These are phyloP conservation scores for Calycopis cecrops DNA, from an alignment of 1,140 invertebrate species.

Conservation along the genomic window DNA sequence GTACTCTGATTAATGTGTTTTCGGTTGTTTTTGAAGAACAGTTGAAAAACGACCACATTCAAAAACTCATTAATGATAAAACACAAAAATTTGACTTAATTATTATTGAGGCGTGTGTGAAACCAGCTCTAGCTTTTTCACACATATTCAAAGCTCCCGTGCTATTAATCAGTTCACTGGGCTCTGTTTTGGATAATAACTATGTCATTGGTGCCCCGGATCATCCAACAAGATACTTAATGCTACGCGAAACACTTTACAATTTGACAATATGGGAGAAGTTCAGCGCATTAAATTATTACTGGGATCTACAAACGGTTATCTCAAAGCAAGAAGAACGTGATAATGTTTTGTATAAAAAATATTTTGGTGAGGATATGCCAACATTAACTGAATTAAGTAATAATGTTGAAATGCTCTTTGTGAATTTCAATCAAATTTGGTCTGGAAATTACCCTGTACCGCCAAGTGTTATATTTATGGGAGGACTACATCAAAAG, in stretches of 20 bases:
- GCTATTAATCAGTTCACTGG: slow-evolving; percentile 36
- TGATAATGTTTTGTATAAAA: slow-evolving; percentile 47
- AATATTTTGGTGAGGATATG: slow-evolving; percentile 48
- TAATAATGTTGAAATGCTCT: slow-evolving; percentile 32
- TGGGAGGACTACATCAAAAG: slow-evolving; percentile 66
- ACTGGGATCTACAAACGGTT: slow-evolving; percentile 3
- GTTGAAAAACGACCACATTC: slow-evolving; percentile 24
- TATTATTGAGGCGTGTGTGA: slow-evolving; percentile 29
- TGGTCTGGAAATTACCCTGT: slow-evolving; percentile 65
- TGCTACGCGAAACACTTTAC: slow-evolving; percentile 27
- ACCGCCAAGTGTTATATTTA: slow-evolving; percentile 74
- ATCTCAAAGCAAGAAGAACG: slow-evolving; percentile 12
- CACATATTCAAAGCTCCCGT: slow-evolving; percentile 33
- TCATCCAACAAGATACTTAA: slow-evolving; percentile 34
- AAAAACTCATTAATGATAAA: slow-evolving; percentile 27
- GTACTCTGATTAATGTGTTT: not conserved
- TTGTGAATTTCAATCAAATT: slow-evolving; percentile 75
- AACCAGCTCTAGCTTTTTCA: slow-evolving; percentile 21
- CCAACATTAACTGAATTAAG: slow-evolving; percentile 51
- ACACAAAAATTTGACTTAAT: slow-evolving; percentile 34
- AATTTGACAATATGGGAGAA: slow-evolving; percentile 28
- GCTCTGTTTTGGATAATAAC: slow-evolving; percentile 19
- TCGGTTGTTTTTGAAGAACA: slow-evolving; percentile 22
- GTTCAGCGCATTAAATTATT: slow-evolving; percentile 18
- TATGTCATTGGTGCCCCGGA: slow-evolving; percentile 20